These are phyloP conservation scores for Oryctes rhinoceros DNA, from an alignment of 1,140 invertebrate genomes.

Conservation along the genomic window DNA sequence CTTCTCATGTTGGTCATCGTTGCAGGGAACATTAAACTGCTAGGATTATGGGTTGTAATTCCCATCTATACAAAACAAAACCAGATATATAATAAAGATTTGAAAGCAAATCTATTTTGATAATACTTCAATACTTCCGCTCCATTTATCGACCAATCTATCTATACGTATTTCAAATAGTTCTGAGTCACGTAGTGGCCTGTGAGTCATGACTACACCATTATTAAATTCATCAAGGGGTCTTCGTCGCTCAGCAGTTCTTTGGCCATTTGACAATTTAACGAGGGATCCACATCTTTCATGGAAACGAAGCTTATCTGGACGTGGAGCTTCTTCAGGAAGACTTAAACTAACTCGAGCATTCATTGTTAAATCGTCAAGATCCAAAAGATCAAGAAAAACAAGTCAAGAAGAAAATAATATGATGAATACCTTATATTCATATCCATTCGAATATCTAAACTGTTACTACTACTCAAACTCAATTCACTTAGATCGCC, in stretches of 20 bases:
- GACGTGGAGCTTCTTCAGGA: slow-evolving; percentile 55
- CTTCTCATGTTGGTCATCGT: slow-evolving; percentile 98
- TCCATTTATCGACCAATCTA: slow-evolving; percentile 91
- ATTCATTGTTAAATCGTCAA: not conserved
- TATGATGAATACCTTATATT: slow-evolving; percentile 49
- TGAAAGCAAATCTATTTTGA: not conserved
- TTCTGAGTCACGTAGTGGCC: slow-evolving; percentile 86
- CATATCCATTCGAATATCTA: slow-evolving; percentile 61
- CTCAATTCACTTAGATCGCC: slow-evolving; percentile 60
- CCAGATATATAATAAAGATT: not conserved
- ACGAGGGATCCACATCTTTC: slow-evolving; percentile 87
- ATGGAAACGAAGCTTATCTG: slow-evolving; percentile 84
- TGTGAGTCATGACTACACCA: slow-evolving; percentile 90
- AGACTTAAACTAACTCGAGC: slow-evolving; percentile 51
- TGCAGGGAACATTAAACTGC: slow-evolving; percentile 88
- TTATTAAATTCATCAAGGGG: slow-evolving; percentile 96
- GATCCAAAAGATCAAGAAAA: not conserved
- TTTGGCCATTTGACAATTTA: slow-evolving; percentile 83
- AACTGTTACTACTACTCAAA: slow-evolving; percentile 60
- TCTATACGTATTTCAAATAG: slow-evolving; percentile 95
- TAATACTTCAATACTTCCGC: slow-evolving; percentile 83
- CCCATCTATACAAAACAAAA: slow-evolving; percentile 71
- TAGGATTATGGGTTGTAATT: slow-evolving; percentile 92
- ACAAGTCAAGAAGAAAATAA: slow-evolving; percentile 3
- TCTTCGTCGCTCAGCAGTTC: slow-evolving; percentile 84